Conservation (phyloP, 2,113 vertebrate species). For the Campylorhamphus procurvoides region DNA sequence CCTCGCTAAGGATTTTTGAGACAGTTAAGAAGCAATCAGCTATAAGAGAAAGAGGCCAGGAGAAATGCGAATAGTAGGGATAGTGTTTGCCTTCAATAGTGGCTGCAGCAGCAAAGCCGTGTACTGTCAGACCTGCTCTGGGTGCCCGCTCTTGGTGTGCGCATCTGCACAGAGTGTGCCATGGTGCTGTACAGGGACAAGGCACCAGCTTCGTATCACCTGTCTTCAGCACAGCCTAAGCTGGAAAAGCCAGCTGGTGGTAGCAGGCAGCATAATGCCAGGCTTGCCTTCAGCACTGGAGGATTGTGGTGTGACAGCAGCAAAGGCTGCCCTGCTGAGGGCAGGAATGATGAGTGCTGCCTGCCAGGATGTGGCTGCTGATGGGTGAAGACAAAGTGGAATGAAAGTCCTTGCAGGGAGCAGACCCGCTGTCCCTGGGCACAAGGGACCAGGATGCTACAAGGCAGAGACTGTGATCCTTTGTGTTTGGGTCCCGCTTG, state of each 20-base stretch:
- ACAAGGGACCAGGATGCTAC: accelerated
- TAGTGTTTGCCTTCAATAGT: neutral
- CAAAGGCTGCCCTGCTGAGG: neutral
- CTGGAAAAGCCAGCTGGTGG: neutral
- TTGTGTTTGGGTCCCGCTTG: neutral
- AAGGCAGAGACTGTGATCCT: neutral
- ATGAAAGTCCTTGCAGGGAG: neutral
- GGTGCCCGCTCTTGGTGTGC: neutral
- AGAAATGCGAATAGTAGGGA: neutral
- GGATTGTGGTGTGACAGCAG: neutral
- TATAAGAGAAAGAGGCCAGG: neutral
- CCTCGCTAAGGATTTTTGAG: neutral
- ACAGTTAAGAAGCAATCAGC: neutral
- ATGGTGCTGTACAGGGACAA: neutral
- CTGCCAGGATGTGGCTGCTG: neutral
- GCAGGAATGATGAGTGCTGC: accelerated
- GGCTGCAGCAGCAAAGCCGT: neutral
- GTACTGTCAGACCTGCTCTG: no score
- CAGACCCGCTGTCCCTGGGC: neutral
- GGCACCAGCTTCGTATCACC: neutral
- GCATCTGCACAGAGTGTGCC: accelerated
- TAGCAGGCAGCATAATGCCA: neutral
- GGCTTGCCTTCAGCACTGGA: neutral
- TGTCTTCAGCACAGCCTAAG: accelerated
- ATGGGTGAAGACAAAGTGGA: neutral